Conservation (phyloP, 2,113 vertebrate genomes). For the Crypturellus undulatus region DNA sequence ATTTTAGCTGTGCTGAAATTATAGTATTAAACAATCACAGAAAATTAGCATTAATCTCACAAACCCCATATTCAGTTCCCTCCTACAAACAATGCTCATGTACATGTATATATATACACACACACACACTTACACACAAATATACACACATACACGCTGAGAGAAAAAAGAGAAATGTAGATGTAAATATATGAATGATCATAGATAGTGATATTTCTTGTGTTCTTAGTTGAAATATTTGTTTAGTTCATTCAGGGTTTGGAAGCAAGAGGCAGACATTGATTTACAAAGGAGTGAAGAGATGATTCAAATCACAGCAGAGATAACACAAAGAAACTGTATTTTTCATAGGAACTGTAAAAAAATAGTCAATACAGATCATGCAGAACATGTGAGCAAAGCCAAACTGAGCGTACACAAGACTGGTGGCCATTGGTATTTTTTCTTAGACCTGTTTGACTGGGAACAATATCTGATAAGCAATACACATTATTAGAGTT, state of each 20-base stretch:
- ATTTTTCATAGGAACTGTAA: not conserved
- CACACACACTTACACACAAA: too few relatives aligned
- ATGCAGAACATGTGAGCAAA: not conserved
- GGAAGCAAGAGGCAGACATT: not conserved
- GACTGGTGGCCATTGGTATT: not conserved
- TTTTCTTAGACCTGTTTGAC: not conserved
- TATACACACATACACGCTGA: too few relatives aligned
- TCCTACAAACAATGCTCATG: not conserved
- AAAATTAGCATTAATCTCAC: not conserved
- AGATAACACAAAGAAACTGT: not conserved
- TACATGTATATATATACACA: too few relatives aligned
- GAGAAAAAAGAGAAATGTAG: too few relatives aligned
- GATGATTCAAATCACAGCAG: not conserved
- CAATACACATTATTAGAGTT: accelerated
- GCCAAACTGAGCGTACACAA: not conserved
- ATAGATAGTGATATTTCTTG: not conserved
- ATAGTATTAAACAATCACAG: not conserved
- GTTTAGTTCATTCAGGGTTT: not conserved
- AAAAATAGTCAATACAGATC: not conserved
- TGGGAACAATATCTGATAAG: not conserved
- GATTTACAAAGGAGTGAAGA: not conserved
- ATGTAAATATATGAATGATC: not conserved
- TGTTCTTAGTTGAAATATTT: not conserved
- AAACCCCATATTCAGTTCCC: not conserved
- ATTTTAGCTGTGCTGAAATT: not conserved